Evolutionary conservation across 2,888 invertebrate species (phyloP).

Genomic region (Plusia festucae): DNA sequence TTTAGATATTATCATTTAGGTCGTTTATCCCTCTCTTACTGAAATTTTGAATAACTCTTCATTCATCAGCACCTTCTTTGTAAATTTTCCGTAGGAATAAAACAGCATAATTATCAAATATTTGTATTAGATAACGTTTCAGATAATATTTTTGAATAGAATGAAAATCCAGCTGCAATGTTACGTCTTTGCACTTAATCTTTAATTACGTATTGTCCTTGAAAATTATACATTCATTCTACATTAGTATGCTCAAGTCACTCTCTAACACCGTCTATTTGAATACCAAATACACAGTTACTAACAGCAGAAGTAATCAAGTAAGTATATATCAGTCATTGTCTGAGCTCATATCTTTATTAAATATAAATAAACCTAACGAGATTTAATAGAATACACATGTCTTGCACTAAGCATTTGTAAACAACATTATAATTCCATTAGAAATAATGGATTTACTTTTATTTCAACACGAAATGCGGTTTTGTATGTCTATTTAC

Average conservation of each 20-base stretch:
- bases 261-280: conserved; percentile 9
- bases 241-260: conserved; percentile 30
- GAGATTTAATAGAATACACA: conserved; percentile 29
- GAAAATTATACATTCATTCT: conserved; percentile 14
- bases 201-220: neutral
- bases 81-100: neutral
- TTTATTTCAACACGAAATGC: neutral
- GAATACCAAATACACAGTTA: neutral
- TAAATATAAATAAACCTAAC: conserved; percentile 18
- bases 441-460: conserved; percentile 3
- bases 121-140: neutral
- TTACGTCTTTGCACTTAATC: neutral
- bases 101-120: neutral
- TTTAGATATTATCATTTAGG: neutral
- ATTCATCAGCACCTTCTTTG: neutral
- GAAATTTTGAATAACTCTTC: no score
- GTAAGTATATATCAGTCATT: conserved; percentile 17
- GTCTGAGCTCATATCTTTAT: conserved; percentile 33
- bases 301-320: neutral
- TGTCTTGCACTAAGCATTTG: conserved; percentile 23
- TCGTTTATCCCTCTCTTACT: no score
- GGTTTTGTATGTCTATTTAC: no score
- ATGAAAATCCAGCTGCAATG: neutral
- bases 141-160: neutral
- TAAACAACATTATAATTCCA: conserved; percentile 29